Percentiles rank a stretch among this genome's conserved stretches.
Conservation (phyloP, 1,140 invertebrate species). For the Sarcophaga bullata region DNA sequence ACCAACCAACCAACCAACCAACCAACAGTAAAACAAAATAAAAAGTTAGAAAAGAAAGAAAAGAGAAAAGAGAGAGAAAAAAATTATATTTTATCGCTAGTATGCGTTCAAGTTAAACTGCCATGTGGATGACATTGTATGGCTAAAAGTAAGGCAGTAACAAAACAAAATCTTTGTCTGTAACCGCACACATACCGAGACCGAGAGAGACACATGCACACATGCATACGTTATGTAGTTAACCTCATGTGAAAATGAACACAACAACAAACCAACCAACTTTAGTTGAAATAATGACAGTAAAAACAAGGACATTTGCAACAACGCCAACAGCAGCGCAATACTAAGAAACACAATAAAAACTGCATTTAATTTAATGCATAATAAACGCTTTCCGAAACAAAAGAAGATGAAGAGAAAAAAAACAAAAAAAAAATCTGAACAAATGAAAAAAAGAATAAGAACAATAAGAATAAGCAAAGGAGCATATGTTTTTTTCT, state of each 20-base stretch:
- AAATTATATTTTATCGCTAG: no score
- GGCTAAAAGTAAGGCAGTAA: no score
- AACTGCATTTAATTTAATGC: background rate
- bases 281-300: background rate
- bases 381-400: background rate
- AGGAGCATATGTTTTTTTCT: no score
- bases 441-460: background rate
- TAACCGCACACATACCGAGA: no score
- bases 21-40: no score
- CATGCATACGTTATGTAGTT: background rate
- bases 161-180: no score
- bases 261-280: background rate
- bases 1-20: no score
- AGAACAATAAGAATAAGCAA: background rate
- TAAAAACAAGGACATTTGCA: slow-evolving; percentile 7
- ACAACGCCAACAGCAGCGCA: background rate
- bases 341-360: background rate
- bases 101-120: no score
- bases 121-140: no score
- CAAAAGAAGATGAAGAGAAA: slow-evolving; percentile 13
- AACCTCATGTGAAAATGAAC: background rate
- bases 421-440: background rate
- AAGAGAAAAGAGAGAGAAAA: no score
- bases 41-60: no score
- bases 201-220: background rate